Percentiles rank a stretch among this genome's conserved stretches.
Evolutionary conservation across 2,113 vertebrate species (phyloP).

Genomic region (Brachyhypopomus occidentalis): DNA sequence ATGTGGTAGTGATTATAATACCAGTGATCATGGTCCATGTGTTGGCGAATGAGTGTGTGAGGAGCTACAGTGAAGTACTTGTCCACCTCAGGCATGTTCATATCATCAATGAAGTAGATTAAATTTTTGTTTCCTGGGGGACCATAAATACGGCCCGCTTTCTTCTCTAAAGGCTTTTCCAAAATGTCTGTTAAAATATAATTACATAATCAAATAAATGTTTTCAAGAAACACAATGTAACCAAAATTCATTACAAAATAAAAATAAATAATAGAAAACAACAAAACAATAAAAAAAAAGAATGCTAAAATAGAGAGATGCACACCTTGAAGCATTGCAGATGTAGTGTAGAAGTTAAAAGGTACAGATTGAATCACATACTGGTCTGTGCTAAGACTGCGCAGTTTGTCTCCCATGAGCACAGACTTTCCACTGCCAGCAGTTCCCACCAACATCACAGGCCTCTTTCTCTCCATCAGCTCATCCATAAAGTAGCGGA

Average conservation of each 20-base stretch:
- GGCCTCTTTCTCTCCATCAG: slow-evolving; percentile 74
- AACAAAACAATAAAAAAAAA: no score
- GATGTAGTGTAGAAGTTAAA: slow-evolving; percentile 84
- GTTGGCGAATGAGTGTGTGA: slow-evolving; percentile 81
- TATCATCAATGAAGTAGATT: slow-evolving; percentile 82
- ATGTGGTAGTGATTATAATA: slow-evolving; percentile 66
- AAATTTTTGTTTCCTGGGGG: slow-evolving; percentile 79
- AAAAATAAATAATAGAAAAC: no score
- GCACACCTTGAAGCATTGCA: slow-evolving; percentile 76
- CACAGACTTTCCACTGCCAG: slow-evolving; percentile 76
- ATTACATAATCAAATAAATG: not conserved
- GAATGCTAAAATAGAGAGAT: no score
- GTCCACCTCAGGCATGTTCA: slow-evolving; percentile 84
- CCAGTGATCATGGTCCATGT: slow-evolving; percentile 84
- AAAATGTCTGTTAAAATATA: slow-evolving; percentile 69
- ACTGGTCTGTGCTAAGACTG: slow-evolving; percentile 62
- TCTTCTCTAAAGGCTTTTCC: slow-evolving; percentile 84
- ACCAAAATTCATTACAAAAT: no score
- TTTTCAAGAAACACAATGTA: no score
- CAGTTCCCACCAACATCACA: slow-evolving; percentile 78
- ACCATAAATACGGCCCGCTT: slow-evolving; percentile 78
- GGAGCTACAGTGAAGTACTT: slow-evolving; percentile 80
- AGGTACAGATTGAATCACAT: slow-evolving; percentile 72
- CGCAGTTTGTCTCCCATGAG: slow-evolving; percentile 76
- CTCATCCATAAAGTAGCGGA: slow-evolving; percentile 78